Evolutionary conservation across 1,140 invertebrate species (phyloP), one percentile per base, ranked within the genome.

Genomic region (Pseudomyrmex sp.): DNA sequence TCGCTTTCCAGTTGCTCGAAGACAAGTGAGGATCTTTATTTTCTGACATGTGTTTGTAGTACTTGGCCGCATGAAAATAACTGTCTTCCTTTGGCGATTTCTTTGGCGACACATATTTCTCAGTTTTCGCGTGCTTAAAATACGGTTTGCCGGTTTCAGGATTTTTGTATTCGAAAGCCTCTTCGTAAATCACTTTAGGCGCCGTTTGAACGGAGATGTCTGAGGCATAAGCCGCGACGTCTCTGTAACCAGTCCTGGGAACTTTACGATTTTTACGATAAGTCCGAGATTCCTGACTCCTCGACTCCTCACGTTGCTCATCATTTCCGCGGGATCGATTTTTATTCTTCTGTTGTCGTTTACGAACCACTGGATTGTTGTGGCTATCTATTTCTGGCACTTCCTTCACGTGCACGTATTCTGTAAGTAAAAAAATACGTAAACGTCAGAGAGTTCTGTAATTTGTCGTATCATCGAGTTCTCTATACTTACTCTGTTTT

Each of bases 111-210:
- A 12, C 56, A 12, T 82, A 62, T 62, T 75, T 84, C 23, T 54
- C 77, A 2, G 44, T 23, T 50, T 62, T 85, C 7, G 26, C 48
- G 1, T 5, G 62, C 56, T 88, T 86, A 79, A 66, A 87, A 83
- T 86, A 85, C 48, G 26, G 26, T 26, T 69, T 83, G 73, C 48
- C 18, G 15, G 50, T 77, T 35, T 79, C 8, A 0, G 89, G 83
- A 54, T 90, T 83, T 84, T 90, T 91, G 74, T 90, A 88, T 52
- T 87, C 89, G 58, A 90, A 93, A 15, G 66, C 69, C 12, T 87
- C 85, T 10, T 87, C 87, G 76, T 89, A 52, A 2, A 75, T 54
- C 2, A 84, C 23, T 69, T 62, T 63, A 0, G 72, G 85, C 13
- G 48, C 4, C 3, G 70, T 87, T 20, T 68, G 80, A 10, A 46